Conservation (phyloP, 2,888 invertebrate genomes). For the Punctoribates punctum region DNA sequence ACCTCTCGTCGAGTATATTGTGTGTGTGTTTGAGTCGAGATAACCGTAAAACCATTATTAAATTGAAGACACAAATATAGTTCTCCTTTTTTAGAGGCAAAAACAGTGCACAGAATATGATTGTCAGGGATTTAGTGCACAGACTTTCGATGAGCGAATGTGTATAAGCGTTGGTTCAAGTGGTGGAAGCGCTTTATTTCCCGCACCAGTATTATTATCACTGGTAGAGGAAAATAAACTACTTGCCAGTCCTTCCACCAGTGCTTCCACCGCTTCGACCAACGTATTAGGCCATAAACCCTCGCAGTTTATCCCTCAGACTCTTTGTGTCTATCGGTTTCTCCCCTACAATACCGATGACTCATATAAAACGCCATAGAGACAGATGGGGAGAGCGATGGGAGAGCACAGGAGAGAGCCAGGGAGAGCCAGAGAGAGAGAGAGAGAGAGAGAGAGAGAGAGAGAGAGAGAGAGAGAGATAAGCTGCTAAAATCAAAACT, state of each 20-base stretch:
- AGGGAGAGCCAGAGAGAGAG: conserved; percentile 11
- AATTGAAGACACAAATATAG: conserved; percentile 13
- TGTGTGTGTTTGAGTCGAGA: conserved; percentile 34
- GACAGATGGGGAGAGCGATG: background rate
- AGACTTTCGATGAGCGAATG: background rate
- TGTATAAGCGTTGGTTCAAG: background rate
- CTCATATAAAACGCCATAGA: conserved; percentile 19
- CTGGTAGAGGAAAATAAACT: background rate
- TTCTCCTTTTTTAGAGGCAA: background rate
- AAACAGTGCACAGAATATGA: conserved; percentile 17
- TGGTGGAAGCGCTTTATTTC: background rate
- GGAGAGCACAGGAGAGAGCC: background rate
- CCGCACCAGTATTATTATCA: background rate
- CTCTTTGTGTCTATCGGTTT: background rate
- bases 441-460: conserved; percentile 25
- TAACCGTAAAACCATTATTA: conserved; percentile 37
- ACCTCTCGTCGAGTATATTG: background rate
- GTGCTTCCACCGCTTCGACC: background rate
- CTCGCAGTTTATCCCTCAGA: background rate
- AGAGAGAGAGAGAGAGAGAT: background rate
- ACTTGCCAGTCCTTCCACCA: background rate
- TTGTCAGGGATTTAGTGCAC: conserved; percentile 26
- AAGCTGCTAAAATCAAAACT: background rate
- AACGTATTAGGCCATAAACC: background rate
- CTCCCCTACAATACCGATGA: conserved; percentile 11